Evolutionary conservation across 2,113 vertebrate genomes (phyloP).

Genomic region (Callaeas wilsoni): DNA sequence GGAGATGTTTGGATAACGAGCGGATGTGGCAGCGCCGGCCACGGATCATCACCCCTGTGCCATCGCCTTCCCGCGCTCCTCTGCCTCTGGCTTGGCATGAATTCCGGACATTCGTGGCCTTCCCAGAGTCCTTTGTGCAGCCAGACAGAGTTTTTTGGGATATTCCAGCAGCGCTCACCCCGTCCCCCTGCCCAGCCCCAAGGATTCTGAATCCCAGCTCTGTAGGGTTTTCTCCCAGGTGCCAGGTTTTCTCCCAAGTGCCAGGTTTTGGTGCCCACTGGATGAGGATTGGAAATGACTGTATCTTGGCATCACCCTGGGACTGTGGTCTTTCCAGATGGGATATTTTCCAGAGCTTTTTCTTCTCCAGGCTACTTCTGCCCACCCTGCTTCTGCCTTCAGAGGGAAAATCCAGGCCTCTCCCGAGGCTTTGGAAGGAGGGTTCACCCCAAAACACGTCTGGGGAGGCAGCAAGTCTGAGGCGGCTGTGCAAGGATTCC

Average conservation of each 20-base stretch:
- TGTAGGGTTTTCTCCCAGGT: neutral
- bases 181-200: neutral
- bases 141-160: neutral
- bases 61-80: accelerated
- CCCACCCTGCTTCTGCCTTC: neutral
- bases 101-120: neutral
- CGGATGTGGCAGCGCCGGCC: neutral
- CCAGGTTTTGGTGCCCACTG: accelerated
- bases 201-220: too few species aligned
- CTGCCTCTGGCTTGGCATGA: neutral
- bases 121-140: neutral
- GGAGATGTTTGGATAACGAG: neutral
- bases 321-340: accelerated
- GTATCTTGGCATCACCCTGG: neutral
- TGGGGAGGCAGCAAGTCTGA: accelerated
- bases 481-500: neutral
- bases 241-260: neutral
- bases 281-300: neutral
- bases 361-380: neutral
- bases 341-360: neutral
- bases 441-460: neutral
- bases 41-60: neutral
- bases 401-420: neutral
- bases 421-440: neutral
- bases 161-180: neutral